These are phyloP conservation scores for Trichoplusia ni DNA, from an alignment of 1,140 invertebrate species.

Conservation along the genomic window DNA sequence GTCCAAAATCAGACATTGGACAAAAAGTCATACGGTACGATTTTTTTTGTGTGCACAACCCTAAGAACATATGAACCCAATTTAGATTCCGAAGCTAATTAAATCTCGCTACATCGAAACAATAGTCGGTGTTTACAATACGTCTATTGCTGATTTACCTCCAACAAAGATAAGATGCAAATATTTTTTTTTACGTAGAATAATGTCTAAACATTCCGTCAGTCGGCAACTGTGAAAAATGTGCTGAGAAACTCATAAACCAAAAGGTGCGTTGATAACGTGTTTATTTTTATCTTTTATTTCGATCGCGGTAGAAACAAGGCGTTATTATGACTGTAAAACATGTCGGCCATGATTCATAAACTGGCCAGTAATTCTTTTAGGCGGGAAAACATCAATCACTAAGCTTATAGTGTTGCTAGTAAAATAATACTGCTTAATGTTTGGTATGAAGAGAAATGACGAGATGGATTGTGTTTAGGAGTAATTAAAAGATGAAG, in stretches of 20 bases:
- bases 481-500: background rate
- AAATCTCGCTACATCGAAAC: background rate
- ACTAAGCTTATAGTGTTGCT: constrained; percentile 1
- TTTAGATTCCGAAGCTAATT: too few species aligned
- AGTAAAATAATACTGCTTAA: background rate
- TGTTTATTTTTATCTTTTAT: constrained; percentile 35
- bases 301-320: constrained; percentile 26
- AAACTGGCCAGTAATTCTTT: constrained; percentile 35
- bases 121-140: background rate
- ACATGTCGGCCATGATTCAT: constrained; percentile 32
- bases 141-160: background rate
- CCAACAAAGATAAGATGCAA: too few species aligned
- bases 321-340: constrained; percentile 32
- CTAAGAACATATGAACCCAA: background rate
- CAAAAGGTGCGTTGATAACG: constrained; percentile 25
- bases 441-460: background rate
- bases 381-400: constrained; percentile 34
- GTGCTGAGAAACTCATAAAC: constrained; percentile 28
- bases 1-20: too few species aligned
- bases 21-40: too few species aligned
- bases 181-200: background rate
- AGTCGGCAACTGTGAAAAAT: constrained; percentile 25
- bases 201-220: constrained; percentile 5
- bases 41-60: background rate
- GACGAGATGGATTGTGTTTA: background rate